Evolutionary conservation across 2,888 invertebrate species (phyloP).

Genomic region (Troglohyphantes excavatus): DNA sequence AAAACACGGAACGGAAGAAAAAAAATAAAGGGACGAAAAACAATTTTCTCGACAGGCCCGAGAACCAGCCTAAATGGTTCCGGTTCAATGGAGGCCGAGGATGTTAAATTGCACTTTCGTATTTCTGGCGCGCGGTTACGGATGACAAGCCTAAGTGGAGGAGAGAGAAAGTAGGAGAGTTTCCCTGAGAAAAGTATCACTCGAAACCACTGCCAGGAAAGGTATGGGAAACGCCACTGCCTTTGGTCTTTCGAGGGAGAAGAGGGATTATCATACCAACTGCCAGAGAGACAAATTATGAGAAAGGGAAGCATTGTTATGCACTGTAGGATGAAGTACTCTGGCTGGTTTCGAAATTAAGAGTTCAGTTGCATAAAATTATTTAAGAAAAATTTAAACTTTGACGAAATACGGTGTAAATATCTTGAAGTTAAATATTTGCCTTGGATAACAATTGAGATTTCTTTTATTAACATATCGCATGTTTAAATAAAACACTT

Average conservation of each 20-base stretch:
- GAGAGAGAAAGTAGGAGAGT: conserved; percentile 23
- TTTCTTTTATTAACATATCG: too few relatives aligned
- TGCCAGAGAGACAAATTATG: too few relatives aligned
- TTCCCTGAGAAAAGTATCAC: neutral
- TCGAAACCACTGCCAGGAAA: neutral
- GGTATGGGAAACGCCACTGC: neutral
- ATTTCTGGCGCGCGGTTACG: conserved; percentile 30
- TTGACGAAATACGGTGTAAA: too few relatives aligned
- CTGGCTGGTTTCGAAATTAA: neutral
- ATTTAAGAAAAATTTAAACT: too few relatives aligned
- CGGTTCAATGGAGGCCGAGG: conserved; percentile 19
- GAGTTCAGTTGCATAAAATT: neutral
- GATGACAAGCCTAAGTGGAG: conserved; percentile 12
- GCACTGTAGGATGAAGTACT: neutral
- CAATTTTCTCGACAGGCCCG: conserved; percentile 14
- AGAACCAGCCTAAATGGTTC: conserved; percentile 28
- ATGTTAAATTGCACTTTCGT: conserved; percentile 47
- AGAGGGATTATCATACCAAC: too few relatives aligned
- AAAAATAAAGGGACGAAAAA: conserved; percentile 24
- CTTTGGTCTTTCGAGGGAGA: too few relatives aligned
- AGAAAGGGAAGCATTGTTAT: neutral
- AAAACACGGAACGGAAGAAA: neutral
- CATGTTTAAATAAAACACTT: too few relatives aligned
- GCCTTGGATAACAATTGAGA: too few relatives aligned
- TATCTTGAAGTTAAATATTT: too few relatives aligned